Percentiles rank a stretch among this genome's conserved stretches.
phyloP scores from a whole-genome alignment of 1,140 invertebrate genomes.

The Episyrphus balteatus region DNA sequence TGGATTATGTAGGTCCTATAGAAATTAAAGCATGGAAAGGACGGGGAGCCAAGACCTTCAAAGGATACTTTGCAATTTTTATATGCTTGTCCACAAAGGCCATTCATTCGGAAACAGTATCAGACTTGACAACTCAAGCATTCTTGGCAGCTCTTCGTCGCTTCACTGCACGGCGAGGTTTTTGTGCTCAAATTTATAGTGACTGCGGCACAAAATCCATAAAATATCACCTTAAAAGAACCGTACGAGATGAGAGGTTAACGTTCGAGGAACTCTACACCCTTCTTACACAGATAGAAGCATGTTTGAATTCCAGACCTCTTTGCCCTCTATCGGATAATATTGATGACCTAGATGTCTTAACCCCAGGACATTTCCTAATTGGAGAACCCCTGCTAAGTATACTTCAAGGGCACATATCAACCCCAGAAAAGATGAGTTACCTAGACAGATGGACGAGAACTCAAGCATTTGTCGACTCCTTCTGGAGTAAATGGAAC shows the following conservation, averaged over 20 bases:
- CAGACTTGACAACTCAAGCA: slow-evolving; percentile 24
- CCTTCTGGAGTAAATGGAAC: slow-evolving; percentile 15
- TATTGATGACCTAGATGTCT: slow-evolving; percentile 11
- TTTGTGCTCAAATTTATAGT: slow-evolving; percentile 7
- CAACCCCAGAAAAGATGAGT: no score
- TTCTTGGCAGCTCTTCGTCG: no score
- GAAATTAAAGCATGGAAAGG: slow-evolving; percentile 6
- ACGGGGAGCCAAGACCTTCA: slow-evolving; percentile 11
- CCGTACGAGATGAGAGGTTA: slow-evolving; percentile 4
- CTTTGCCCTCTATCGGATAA: slow-evolving; percentile 6
- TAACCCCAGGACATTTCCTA: slow-evolving; percentile 16
- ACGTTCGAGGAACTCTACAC: slow-evolving; percentile 19
- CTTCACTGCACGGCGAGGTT: slow-evolving; percentile 25
- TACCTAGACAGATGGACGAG: no score
- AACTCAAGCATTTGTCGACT: no score
- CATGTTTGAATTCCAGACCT: slow-evolving; percentile 16
- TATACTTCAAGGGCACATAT: no score
- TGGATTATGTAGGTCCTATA: slow-evolving; percentile 29
- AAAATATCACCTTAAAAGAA: slow-evolving; percentile 11
- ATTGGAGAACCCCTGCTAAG: no score
- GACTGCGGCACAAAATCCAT: slow-evolving; percentile 19
- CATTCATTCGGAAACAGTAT: slow-evolving; percentile 25
- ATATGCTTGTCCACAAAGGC: slow-evolving; percentile 27
- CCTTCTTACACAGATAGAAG: slow-evolving; percentile 14
- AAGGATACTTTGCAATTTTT: slow-evolving; percentile 33